phyloP scores from a whole-genome alignment of 2,797 vertebrate species.

The Tympanoctomys barrerae region DNA sequence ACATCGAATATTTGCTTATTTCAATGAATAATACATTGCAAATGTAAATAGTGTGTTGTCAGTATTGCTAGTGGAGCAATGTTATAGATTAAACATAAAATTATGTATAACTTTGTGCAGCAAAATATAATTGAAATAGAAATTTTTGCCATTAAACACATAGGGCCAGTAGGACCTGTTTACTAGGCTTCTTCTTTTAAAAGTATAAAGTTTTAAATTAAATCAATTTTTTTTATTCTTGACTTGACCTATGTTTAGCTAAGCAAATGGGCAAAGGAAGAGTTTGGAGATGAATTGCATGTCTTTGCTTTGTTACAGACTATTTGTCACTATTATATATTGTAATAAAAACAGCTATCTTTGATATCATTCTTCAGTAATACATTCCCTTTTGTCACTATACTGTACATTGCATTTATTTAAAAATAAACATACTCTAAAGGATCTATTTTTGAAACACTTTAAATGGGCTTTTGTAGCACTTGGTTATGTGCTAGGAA shows the following conservation, averaged over 20 bases:
- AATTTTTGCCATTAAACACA: neutral
- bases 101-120: neutral
- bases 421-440: neutral
- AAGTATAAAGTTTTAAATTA: slow-evolving; percentile 55
- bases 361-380: slow-evolving; percentile 49
- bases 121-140: slow-evolving; percentile 9
- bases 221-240: slow-evolving; percentile 59
- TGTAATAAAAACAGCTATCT: slow-evolving; percentile 67
- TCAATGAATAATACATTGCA: neutral
- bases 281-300: slow-evolving; percentile 51
- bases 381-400: slow-evolving; percentile 9
- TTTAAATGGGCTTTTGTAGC: neutral
- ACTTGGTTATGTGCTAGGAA: neutral
- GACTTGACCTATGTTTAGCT: neutral
- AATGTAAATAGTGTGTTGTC: neutral
- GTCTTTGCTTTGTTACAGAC: slow-evolving; percentile 58
- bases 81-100: slow-evolving; percentile 22
- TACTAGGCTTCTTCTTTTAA: slow-evolving; percentile 34
- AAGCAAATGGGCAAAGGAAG: slow-evolving; percentile 41
- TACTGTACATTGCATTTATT: slow-evolving; percentile 4
- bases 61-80: neutral
- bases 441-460: neutral
- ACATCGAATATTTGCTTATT: neutral
- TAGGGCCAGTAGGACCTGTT: neutral
- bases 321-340: slow-evolving; percentile 66